Conservation (phyloP, 1,140 invertebrate genomes). For the Drosophila teissieri region DNA sequence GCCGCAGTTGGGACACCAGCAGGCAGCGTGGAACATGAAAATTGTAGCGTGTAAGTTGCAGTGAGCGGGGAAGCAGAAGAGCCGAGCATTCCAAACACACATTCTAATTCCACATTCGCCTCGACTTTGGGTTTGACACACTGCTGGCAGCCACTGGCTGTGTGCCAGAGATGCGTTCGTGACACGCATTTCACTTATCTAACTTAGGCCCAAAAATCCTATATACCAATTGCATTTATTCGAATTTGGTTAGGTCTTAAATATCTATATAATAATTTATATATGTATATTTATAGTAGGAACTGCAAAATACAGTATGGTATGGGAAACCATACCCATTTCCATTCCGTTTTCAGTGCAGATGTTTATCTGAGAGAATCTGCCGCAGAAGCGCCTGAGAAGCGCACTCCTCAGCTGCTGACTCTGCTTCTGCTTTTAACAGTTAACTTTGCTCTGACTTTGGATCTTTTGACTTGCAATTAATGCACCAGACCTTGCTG, state of each 20-base stretch:
- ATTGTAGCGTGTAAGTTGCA: conserved; percentile 73
- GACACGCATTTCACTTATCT: conserved; percentile 11
- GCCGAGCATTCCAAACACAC: conserved; percentile 78
- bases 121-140: conserved; percentile 68
- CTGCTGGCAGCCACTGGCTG: conserved; percentile 40
- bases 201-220: too few species aligned
- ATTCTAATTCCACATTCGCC: conserved; percentile 78
- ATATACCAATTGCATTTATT: too few species aligned
- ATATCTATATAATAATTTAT: too few species aligned
- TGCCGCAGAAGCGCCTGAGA: conserved; percentile 40
- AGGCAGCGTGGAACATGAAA: conserved; percentile 74
- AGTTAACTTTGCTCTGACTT: conserved; percentile 53
- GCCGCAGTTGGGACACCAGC: conserved; percentile 37
- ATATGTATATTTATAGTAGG: too few species aligned
- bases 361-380: conserved; percentile 46
- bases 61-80: conserved; percentile 26
- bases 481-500: conserved; percentile 58
- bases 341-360: too few species aligned
- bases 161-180: conserved; percentile 11
- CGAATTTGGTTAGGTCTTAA: background rate
- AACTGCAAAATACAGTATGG: too few species aligned
- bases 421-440: conserved; percentile 38
- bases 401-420: conserved; percentile 24
- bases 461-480: conserved; percentile 60
- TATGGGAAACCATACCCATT: too few species aligned